Percentiles rank a stretch among this genome's conserved stretches.
Conservation (phyloP, 2,888 invertebrate species). For the Andrena camellia region DNA sequence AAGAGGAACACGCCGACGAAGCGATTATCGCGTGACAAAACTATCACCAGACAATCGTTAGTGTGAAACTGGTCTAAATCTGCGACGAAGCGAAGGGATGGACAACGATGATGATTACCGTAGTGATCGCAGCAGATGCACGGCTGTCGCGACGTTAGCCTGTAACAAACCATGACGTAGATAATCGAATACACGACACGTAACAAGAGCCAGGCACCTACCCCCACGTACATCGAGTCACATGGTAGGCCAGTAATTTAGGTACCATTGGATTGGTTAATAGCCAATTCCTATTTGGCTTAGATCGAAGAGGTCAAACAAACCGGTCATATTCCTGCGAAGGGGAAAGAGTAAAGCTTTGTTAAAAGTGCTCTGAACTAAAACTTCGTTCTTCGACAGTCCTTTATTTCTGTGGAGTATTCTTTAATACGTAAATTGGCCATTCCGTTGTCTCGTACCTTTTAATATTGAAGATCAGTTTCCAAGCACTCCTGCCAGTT, state of each 20-base stretch:
- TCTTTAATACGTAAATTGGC: not conserved
- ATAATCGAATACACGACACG: conserved; percentile 84
- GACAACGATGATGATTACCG: conserved; percentile 54
- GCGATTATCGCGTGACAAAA: too few relatives aligned
- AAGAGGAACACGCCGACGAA: too few relatives aligned
- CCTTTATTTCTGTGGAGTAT: conserved; percentile 1
- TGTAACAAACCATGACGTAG: conserved; percentile 82
- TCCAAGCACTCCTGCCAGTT: not conserved
- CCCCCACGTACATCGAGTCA: conserved; percentile 66
- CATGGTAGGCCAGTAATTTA: conserved; percentile 81
- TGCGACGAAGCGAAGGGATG: conserved; percentile 39
- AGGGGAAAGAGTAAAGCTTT: conserved; percentile 62
- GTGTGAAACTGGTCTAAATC: conserved; percentile 23
- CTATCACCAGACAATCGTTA: too few relatives aligned
- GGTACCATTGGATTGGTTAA: conserved; percentile 83
- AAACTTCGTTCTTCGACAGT: conserved; percentile 6
- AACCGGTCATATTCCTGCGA: conserved; percentile 72
- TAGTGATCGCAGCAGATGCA: conserved; percentile 64
- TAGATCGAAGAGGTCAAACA: conserved; percentile 80
- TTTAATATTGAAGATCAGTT: not conserved
- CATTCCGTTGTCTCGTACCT: not conserved
- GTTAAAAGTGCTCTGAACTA: conserved; percentile 44
- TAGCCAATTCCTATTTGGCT: conserved; percentile 84
- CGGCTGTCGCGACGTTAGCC: conserved; percentile 74
- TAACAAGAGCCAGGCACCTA: conserved; percentile 78